These are phyloP conservation scores for Sarcophaga bullata DNA, from an alignment of 1,140 invertebrate genomes.

Conservation along the genomic window DNA sequence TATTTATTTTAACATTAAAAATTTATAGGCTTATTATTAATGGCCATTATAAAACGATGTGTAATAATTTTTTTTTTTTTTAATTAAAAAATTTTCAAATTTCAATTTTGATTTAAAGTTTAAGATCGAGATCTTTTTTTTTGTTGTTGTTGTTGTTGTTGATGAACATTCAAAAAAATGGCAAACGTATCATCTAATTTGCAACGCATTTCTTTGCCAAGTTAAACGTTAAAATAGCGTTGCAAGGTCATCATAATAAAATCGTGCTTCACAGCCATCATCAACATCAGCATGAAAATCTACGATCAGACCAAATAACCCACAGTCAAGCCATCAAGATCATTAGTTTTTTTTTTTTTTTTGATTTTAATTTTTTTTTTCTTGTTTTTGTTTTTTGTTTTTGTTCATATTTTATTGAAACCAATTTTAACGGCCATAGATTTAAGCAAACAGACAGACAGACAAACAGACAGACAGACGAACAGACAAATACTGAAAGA, in stretches of 20 bases:
- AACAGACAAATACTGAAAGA: conserved; percentile 22
- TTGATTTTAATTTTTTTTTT: too few relatives aligned
- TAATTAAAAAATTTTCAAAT: neutral
- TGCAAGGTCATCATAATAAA: conserved; percentile 33
- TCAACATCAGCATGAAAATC: neutral
- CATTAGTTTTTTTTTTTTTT: conserved; percentile 1
- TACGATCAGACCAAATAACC: neutral
- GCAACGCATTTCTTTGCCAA: conserved; percentile 40
- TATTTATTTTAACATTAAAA: neutral
- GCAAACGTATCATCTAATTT: conserved; percentile 27
- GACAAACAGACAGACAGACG: conserved; percentile 19
- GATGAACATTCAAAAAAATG: neutral
- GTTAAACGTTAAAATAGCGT: conserved; percentile 39
- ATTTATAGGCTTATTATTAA: conserved; percentile 8
- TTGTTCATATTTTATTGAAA: too few relatives aligned
- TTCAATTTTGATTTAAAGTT: neutral
- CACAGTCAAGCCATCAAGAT: neutral
- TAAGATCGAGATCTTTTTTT: neutral
- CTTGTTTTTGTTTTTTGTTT: too few relatives aligned
- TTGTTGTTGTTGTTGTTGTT: neutral
- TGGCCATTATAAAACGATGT: neutral
- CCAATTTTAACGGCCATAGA: too few relatives aligned
- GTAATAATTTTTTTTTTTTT: conserved; percentile 14
- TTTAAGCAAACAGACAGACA: neutral
- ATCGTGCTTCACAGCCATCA: conserved; percentile 28